These are phyloP conservation scores for Okamejei kenojei DNA, from an alignment of 2,797 vertebrate species.

Conservation along the genomic window DNA sequence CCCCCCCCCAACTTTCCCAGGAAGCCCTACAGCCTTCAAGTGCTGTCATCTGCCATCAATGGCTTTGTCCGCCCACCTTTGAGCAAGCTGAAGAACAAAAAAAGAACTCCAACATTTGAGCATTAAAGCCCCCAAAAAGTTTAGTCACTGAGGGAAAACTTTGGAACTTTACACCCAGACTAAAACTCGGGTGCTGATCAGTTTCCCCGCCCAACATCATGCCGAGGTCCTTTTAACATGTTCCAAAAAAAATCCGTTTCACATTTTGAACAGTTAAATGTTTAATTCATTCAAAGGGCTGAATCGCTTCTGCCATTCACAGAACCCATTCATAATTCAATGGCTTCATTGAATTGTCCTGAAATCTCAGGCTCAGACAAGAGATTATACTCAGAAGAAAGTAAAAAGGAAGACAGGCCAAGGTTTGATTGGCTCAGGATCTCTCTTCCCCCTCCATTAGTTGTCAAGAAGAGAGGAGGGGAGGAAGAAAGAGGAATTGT, in stretches of 20 bases:
- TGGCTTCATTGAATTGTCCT: conserved; percentile 37
- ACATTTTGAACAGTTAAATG: conserved; percentile 39
- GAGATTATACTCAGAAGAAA: conserved; percentile 35
- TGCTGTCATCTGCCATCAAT: conserved; percentile 32
- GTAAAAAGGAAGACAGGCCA: conserved; percentile 1
- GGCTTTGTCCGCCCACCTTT: background rate
- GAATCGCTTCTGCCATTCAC: conserved; percentile 35
- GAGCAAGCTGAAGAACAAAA: background rate
- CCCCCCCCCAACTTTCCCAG: conserved; percentile 40
- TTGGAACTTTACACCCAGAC: background rate
- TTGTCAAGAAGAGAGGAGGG: conserved; percentile 35
- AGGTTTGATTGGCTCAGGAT: conserved; percentile 27
- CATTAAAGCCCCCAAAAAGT: background rate
- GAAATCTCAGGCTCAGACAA: conserved; percentile 27
- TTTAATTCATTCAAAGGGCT: conserved; percentile 34
- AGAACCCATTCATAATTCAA: conserved; percentile 35
- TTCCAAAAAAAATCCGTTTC: conserved; percentile 28
- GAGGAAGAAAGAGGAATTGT: conserved; percentile 34
- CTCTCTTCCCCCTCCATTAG: conserved; percentile 32
- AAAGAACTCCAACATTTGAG: conserved; percentile 2
- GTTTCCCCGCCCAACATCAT: background rate
- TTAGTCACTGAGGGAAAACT: background rate
- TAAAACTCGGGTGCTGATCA: background rate
- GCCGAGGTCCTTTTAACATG: conserved; percentile 2
- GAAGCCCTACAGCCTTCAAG: conserved; percentile 38